These are phyloP conservation scores for Drosophila biarmipes DNA, from an alignment of 1,140 invertebrate species.

Conservation along the genomic window DNA sequence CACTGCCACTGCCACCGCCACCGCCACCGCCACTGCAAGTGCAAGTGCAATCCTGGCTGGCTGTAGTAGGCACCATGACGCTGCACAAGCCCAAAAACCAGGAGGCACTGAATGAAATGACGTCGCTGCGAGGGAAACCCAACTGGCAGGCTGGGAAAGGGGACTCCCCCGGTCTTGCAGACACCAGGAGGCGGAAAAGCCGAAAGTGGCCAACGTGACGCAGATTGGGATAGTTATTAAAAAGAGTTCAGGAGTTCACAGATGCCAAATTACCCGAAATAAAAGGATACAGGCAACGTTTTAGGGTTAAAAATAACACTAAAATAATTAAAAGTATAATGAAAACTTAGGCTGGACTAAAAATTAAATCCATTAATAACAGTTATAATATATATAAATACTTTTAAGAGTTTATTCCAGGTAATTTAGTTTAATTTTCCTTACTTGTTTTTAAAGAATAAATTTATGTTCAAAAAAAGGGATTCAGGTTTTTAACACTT, in stretches of 20 bases:
- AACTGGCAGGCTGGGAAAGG: not conserved
- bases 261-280: not conserved
- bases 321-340: too few relatives aligned
- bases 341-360: too few relatives aligned
- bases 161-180: slow-evolving; percentile 10
- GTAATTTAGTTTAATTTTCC: too few relatives aligned
- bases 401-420: too few relatives aligned
- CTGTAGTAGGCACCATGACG: slow-evolving; percentile 73
- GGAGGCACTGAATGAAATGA: slow-evolving; percentile 73
- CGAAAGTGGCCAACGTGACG: slow-evolving; percentile 29
- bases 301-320: not conserved
- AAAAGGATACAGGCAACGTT: not conserved
- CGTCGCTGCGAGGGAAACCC: slow-evolving; percentile 40
- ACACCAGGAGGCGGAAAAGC: not conserved
- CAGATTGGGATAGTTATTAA: slow-evolving; percentile 22
- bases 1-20: slow-evolving; percentile 19
- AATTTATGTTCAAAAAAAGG: too few relatives aligned
- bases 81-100: slow-evolving; percentile 47
- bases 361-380: too few relatives aligned
- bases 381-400: too few relatives aligned
- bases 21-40: slow-evolving; percentile 29
- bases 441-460: too few relatives aligned
- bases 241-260: slow-evolving; percentile 7
- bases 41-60: slow-evolving; percentile 54
- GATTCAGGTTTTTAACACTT: too few relatives aligned